phyloP scores from a whole-genome alignment of 2,888 invertebrate genomes.

The Coenonympha arcania region DNA sequence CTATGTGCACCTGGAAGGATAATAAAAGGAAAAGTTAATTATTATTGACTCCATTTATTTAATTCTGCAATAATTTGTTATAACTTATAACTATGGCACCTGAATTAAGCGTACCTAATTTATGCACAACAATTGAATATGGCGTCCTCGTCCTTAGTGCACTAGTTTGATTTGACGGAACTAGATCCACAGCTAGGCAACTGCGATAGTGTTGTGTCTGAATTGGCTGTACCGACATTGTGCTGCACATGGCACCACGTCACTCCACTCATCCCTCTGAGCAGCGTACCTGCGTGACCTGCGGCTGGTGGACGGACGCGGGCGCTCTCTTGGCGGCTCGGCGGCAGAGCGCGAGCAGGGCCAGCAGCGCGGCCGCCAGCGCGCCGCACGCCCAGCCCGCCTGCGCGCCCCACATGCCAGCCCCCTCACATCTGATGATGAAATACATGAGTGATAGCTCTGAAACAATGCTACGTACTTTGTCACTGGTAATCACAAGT shows the following conservation, averaged over 20 bases:
- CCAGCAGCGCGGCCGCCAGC: constrained; percentile 56
- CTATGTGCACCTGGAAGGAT: constrained; percentile 54
- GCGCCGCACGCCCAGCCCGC: constrained; percentile 64
- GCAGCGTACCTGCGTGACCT: constrained; percentile 33
- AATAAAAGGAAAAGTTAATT: background rate
- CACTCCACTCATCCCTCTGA: no score
- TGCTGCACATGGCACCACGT: no score
- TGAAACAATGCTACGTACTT: background rate
- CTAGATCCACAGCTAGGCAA: no score
- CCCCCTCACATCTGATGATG: constrained; percentile 55
- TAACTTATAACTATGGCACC: no score
- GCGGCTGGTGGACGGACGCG: constrained; percentile 24
- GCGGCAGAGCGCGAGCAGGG: constrained; percentile 53
- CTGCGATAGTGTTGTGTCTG: no score
- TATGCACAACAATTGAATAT: no score
- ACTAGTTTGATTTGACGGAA: no score
- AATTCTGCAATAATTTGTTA: no score
- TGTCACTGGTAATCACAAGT: background rate
- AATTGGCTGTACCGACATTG: no score
- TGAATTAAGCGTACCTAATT: no score
- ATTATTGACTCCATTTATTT: no score
- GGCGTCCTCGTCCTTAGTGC: no score
- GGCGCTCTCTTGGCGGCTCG: constrained; percentile 39
- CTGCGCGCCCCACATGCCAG: constrained; percentile 60
- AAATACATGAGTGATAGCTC: background rate